Base-by-base conservation (phyloP, 2,797 vertebrate species). In the Arrhamphus sclerolepis region DNA sequence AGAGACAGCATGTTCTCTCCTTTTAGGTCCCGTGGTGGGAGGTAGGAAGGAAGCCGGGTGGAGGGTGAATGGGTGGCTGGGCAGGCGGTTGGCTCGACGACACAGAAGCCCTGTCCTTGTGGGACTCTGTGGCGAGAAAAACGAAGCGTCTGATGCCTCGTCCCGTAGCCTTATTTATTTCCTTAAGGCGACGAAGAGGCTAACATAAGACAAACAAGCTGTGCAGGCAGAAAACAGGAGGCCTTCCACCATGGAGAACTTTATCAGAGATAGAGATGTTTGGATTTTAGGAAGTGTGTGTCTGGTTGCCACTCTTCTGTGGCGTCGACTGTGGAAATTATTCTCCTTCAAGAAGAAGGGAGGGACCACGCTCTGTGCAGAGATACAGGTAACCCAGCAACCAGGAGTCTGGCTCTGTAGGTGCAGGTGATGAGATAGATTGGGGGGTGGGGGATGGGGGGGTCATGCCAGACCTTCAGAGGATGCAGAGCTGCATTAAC, bases 231-330 rank as follows among this genome's bases (percentile, higher is more conserved):
- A 72, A 47, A 70, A 46, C 55, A 63, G 47, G 56, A 64, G 62
- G 64, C 10, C 19, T 57, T 66, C 63, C 63, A 71, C 56, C 74
- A 97, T 97, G 96, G 94, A 96, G 73, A 78, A 91, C 56, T 55
- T 90, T 19, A 82, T 95, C 6, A 90, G 85, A 85, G 93, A 93
- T 80, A 96, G 93, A 88, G 91, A 92, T 70, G 14, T 94, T 55
- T 96, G 95, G 95, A 93, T 97, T 56, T 83, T 94, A 79, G 94
- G 90, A 61, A 93, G 94, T 24, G 87, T 97, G 71, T 97, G 94
- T 74, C 79, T 96, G 65, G 92, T 96, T 72, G 94, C 92, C 68
- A 94, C 93, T 0, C 87, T 95, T 77, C 86, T 97, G 50, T 97
- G 96, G 96, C 85, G 85, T 26, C 81, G 89, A 38, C 60, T 97